Base-by-base conservation (phyloP, 1,140 invertebrate genomes). In the Saxidomus purpurata region DNA sequence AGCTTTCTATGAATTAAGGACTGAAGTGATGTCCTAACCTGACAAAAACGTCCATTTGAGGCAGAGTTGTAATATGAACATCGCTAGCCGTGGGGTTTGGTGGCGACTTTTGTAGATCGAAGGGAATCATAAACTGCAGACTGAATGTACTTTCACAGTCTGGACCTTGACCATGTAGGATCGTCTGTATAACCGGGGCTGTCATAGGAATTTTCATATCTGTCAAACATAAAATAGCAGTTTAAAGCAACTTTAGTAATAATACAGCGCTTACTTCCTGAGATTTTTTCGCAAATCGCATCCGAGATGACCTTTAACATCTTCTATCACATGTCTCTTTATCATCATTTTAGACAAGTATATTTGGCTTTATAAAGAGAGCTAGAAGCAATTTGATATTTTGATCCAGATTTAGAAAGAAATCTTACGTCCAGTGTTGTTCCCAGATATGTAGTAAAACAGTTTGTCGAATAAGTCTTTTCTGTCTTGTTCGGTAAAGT, bases 181-280 rank as follows among this genome's bases (percentile, higher is more conserved):
- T 87, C 67, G 89, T 91, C 0, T 91, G 91, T 34, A 93, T 40
- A 22, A 95, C 94, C 9, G 94, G 94, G 0, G 94, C 87, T 15
- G 94, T 95, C 94, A 95, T 95, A 0, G 93, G 91, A 25, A 95
- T 94, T 77, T 94, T 93, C 11, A 91, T 90, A 31, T 93, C 93
- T 93, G 71, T 28, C 81, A 89, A 84, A 43, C 82, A 89, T 28
- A n/a, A 2, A 74, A 17, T 19, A 38, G 17, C 38, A 40, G n/a
- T n/a, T n/a, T n/a, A n/a, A n/a, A n/a, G n/a, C n/a, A n/a, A n/a
- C n/a, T n/a, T n/a, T n/a, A 61, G 28, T 61, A n/a, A 8, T 13
- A 22, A 61, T 11, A 61, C 59, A 61, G n/a, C 22, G n/a, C 49
- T 11, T 13, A 13, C 49, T 52, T 52, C 11, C 22, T 52, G 11